Evolutionary conservation across 2,888 invertebrate species (phyloP), one percentile per base, ranked within the genome.

Genomic region (Archaeoteleia sp.): DNA sequence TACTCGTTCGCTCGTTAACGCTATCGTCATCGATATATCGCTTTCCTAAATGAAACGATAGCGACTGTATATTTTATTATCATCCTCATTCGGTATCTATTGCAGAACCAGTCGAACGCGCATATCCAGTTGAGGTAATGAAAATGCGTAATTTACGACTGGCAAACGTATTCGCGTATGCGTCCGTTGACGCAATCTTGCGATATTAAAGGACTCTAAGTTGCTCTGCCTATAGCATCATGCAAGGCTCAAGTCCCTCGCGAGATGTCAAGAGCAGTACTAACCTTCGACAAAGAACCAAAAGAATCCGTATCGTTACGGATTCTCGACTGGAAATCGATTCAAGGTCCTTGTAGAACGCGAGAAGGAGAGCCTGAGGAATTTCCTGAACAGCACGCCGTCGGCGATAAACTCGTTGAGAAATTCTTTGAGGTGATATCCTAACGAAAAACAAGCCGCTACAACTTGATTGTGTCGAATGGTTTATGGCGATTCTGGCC

Each of bases 401-500:
- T 55, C 67, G 61, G 43, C 67, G 57, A 61, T 67, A 45, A 57
- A 57, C 46, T 32, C 66, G 53, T 61, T 57, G 68, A 70, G 65
- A 60, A 51, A 70, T 67, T 67, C 69, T 54, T 62, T 40, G 55
- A 53, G 57, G 63, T 35, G 61, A 66, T 62, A 66, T 60, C 57
- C 58, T 51, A 43, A 51, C 61, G 68, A 69, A 71, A 75, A 74
- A 69, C 63, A 57, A 62, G 60, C 71, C 63, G 43, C 63, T 66
- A 70, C 74, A 72, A 72, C 72, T 70, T 71, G 75, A 74, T 76
- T 74, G 69, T 72, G 60, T 69, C 71, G 70, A 65, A 72, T 74
- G 70, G 74, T 78, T 80, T 76, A 77, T 74, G 72, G 72, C 65
- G 63, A 73, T 70, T 71, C 71, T 71, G 62, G 39, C 67, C 54